Conservation (phyloP, 1,140 invertebrate genomes). For the Dendrolimus kikuchii region DNA sequence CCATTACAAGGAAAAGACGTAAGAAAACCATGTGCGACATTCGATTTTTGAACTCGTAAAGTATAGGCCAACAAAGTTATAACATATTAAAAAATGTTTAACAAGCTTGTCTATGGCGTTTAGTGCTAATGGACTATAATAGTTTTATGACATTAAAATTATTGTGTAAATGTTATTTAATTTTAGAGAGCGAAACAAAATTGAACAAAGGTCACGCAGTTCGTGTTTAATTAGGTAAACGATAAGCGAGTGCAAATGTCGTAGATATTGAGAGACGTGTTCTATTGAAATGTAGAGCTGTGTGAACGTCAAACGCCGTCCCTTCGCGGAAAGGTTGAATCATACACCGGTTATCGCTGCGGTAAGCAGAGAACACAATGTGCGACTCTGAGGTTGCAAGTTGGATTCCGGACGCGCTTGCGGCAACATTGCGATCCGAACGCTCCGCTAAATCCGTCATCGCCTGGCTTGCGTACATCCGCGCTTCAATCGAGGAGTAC, state of each 20-base stretch:
- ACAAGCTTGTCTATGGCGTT: too few relatives aligned
- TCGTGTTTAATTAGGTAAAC: conserved; percentile 45
- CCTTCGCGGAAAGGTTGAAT: conserved; percentile 64
- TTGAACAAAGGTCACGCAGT: conserved; percentile 24
- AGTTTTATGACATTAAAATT: too few relatives aligned
- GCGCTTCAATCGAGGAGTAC: conserved; percentile 61
- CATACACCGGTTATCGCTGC: conserved; percentile 65
- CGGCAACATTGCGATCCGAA: conserved; percentile 50
- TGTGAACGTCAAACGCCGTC: conserved; percentile 36
- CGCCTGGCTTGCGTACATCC: conserved; percentile 53
- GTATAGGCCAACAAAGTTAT: too few relatives aligned
- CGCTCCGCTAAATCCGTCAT: conserved; percentile 44
- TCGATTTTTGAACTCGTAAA: too few relatives aligned
- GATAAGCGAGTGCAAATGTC: conserved; percentile 68
- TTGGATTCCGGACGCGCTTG: conserved; percentile 63
- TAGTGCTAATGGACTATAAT: too few relatives aligned
- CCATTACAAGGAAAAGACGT: too few relatives aligned
- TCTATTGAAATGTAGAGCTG: conserved; percentile 13
- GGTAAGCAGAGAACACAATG: conserved; percentile 32
- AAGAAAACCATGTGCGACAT: too few relatives aligned
- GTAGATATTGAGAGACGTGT: conserved; percentile 21
- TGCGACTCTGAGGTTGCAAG: conserved; percentile 58
- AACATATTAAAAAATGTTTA: too few relatives aligned
- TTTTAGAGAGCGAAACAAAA: too few relatives aligned
- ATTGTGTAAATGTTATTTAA: too few relatives aligned